These are phyloP conservation scores for Parnassius apollo DNA, from an alignment of 2,888 invertebrate genomes.

Conservation along the genomic window DNA sequence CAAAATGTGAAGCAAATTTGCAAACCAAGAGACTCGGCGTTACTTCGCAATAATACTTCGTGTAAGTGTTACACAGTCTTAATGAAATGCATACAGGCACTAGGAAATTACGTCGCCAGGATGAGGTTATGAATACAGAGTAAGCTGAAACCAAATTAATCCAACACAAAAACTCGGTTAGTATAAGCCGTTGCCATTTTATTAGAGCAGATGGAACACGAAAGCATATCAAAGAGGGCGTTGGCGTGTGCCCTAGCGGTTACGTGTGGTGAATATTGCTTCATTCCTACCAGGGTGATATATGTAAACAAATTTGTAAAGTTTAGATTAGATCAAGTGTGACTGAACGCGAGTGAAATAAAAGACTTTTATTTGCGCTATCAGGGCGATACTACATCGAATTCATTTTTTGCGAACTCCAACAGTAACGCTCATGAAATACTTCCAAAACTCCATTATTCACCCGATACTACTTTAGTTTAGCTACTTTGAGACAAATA, in stretches of 20 bases:
- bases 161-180: conserved; percentile 58
- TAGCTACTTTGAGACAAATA: too few species aligned
- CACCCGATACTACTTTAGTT: not conserved
- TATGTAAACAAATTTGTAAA: conserved; percentile 76
- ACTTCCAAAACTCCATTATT: conserved; percentile 23
- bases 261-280: conserved; percentile 71
- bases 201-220: conserved; percentile 56
- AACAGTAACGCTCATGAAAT: conserved; percentile 29
- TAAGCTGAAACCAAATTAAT: conserved; percentile 61
- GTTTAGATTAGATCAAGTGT: conserved; percentile 73
- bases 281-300: conserved; percentile 51
- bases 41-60: conserved; percentile 10
- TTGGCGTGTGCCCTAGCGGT: conserved; percentile 55
- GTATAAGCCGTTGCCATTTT: conserved; percentile 58
- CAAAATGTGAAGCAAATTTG: conserved; percentile 4
- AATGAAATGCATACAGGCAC: conserved; percentile 34
- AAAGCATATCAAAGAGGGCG: conserved; percentile 69
- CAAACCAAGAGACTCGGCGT: conserved; percentile 1
- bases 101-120: conserved; percentile 53
- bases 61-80: conserved; percentile 13
- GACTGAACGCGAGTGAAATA: conserved; percentile 59
- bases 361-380: conserved; percentile 38
- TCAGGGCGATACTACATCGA: conserved; percentile 34
- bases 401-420: conserved; percentile 36
- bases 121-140: conserved; percentile 57